Base-by-base conservation (phyloP, 2,888 invertebrate species). In the Tineola bisselliella region DNA sequence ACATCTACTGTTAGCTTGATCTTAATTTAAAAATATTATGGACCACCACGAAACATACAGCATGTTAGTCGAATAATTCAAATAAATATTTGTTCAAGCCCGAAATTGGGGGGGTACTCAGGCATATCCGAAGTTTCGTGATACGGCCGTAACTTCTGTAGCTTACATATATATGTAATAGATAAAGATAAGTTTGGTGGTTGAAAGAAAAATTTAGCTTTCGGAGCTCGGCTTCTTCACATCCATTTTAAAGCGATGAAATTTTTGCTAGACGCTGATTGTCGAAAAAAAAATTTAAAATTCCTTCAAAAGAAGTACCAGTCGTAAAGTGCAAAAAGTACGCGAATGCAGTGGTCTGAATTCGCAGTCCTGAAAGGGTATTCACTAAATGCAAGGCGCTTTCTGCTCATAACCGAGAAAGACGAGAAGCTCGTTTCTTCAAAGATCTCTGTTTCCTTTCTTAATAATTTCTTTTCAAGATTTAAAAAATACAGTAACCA, bases 301-400 rank as follows among this genome's bases (percentile, higher is more conserved):
- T 74, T 76, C 69, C 75, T 76, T 81, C 77, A 80, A 83, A 81
- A 76, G 72, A 73, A 77, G 79, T 77, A 31, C 48, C 82, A 81
- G 79, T 79, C 75, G 77, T 75, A 74, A 81, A 81, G 79, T 80
- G 79, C 79, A 74, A 76, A 73, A 70, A 71, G 69, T 72, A 70
- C 70, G 71, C 70, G 71, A 71, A 68, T 68, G 74, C 77, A 70
- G 73, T 74, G 79, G 78, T 79, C 74, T 79, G 81, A 80, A 80
- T 79, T 79, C 75, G 71, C 75, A 73, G 70, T 74, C 75, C 75
- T 80, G 84, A 84, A 84, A 80, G 74, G 72, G 79, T 77, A 84
- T 87, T 87, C 86, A 84, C 81, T 81, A 84, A 86, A 79, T 79
- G 77, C 79, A 74, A 71, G 75, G 30, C 73, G 72, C 73, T 79